These are phyloP conservation scores for Hyppa rectilinea DNA, from an alignment of 2,888 invertebrate species.

Conservation along the genomic window DNA sequence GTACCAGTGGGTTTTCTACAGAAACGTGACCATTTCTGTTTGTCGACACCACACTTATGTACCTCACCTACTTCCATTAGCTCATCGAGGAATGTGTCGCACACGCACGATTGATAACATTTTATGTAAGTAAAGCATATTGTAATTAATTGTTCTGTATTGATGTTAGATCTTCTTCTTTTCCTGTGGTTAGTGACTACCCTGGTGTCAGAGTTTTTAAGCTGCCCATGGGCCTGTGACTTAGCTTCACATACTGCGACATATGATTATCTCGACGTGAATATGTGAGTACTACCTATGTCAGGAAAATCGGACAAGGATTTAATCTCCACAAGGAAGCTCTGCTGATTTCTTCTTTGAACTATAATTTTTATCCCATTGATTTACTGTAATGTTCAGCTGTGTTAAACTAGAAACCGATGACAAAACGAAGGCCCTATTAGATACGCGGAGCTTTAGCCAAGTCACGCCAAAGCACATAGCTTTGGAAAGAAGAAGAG, in stretches of 20 bases:
- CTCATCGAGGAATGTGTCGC: slow-evolving; percentile 30
- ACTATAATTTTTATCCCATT: no score
- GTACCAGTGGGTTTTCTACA: slow-evolving; percentile 31
- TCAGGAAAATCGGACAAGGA: not conserved
- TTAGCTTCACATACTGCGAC: no score
- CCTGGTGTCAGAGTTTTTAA: no score
- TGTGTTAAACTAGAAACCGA: not conserved
- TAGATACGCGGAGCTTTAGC: not conserved
- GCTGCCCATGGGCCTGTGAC: no score
- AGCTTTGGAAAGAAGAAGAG: no score
- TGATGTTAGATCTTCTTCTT: no score
- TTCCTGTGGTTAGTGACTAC: no score
- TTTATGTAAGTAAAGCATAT: not conserved
- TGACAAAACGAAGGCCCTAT: no score
- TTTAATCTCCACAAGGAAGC: not conserved
- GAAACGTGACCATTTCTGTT: slow-evolving; percentile 42
- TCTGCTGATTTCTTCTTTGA: not conserved
- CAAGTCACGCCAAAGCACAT: not conserved
- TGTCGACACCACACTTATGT: slow-evolving; percentile 9
- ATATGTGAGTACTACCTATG: not conserved
- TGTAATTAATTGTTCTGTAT: not conserved
- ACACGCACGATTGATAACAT: slow-evolving; percentile 19
- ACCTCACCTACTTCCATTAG: slow-evolving; percentile 9
- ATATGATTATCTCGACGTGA: not conserved
- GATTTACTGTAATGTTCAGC: not conserved